A percentile compares a stretch with the other conserved stretches of the same genome.
Conservation (phyloP, 2,888 invertebrate genomes). For the Stegophylla sp. region DNA sequence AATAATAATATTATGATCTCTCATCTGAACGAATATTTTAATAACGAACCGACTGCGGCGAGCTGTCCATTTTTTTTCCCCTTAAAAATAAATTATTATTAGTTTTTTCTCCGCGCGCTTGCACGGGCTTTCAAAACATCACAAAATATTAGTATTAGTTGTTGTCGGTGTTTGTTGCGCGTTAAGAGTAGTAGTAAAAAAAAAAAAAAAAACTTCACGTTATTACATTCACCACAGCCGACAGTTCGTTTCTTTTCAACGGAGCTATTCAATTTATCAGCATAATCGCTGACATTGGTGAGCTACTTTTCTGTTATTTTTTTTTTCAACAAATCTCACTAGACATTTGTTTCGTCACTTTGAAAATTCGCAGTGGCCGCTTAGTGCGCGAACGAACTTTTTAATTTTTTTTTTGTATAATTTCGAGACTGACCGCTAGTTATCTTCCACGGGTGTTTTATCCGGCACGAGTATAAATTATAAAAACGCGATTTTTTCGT, state of each 20-base stretch:
- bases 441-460: slow-evolving; percentile 13
- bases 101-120: background rate
- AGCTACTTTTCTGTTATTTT: background rate
- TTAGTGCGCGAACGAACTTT: background rate
- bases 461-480: background rate
- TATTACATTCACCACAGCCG: background rate
- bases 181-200: background rate
- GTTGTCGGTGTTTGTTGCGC: background rate
- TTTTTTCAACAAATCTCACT: background rate
- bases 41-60: background rate
- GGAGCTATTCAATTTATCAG: background rate
- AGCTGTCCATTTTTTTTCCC: background rate
- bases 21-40: slow-evolving; percentile 6
- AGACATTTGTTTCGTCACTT: slow-evolving; percentile 18
- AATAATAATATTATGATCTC: background rate
- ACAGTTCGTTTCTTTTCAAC: slow-evolving; percentile 12
- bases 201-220: background rate
- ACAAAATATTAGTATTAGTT: background rate
- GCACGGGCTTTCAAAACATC: background rate
- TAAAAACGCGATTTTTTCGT: slow-evolving; percentile 27
- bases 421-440: background rate
- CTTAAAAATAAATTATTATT: background rate
- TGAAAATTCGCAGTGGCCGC: background rate
- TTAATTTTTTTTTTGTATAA: background rate
- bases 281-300: background rate